Evolutionary conservation across 2,797 vertebrate species (phyloP).

Genomic region (Cyprinella venusta): DNA sequence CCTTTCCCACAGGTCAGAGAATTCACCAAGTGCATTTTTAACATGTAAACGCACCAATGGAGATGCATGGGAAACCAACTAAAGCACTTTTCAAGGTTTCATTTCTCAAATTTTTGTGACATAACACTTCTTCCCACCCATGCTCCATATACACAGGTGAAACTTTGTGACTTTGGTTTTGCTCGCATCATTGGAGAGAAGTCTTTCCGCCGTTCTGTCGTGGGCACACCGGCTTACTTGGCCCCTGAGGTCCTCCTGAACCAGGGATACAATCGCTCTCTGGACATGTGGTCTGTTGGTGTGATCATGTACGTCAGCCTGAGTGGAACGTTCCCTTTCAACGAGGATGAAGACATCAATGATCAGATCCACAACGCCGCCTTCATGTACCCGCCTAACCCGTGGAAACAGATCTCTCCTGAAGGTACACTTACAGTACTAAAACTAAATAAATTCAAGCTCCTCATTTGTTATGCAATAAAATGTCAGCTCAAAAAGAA

Average conservation of each 20-base stretch:
- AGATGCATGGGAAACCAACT: neutral
- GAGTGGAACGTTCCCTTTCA: constrained; percentile 92
- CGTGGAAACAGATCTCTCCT: constrained; percentile 89
- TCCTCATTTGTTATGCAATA: neutral
- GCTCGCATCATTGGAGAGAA: constrained; percentile 94
- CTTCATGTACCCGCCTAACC: constrained; percentile 93
- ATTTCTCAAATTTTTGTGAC: neutral
- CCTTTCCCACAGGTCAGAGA: constrained; percentile 79
- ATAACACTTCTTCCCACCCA: constrained; percentile 59
- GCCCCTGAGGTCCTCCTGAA: constrained; percentile 91
- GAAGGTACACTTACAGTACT: constrained; percentile 77
- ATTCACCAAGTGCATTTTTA: neutral
- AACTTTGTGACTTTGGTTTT: constrained; percentile 93
- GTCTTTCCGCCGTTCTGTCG: constrained; percentile 91
- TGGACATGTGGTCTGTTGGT: constrained; percentile 96
- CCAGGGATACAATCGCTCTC: constrained; percentile 92
- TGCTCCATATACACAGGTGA: constrained; percentile 76
- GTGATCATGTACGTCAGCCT: constrained; percentile 96
- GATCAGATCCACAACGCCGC: constrained; percentile 95
- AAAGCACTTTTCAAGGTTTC: neutral
- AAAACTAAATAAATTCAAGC: neutral
- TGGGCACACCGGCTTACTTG: constrained; percentile 90
- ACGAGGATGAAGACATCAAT: constrained; percentile 93
- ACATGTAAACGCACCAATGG: neutral
- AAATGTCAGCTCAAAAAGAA: neutral